Base-by-base conservation (phyloP, 1,140 invertebrate genomes). In the Brachionus calyciflorus region DNA sequence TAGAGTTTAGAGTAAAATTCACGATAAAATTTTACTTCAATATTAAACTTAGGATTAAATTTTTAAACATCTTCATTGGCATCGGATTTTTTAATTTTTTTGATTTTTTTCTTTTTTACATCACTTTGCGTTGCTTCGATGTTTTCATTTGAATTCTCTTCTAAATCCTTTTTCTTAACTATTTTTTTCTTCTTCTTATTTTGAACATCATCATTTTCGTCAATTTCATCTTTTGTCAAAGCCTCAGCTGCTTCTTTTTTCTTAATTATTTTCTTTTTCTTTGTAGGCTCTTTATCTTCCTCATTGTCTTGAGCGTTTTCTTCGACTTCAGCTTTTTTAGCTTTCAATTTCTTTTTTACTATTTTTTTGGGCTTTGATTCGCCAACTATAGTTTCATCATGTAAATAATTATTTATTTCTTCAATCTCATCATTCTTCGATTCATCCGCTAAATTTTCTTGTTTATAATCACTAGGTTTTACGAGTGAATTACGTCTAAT, bases 81-180 rank as follows among this genome's bases (percentile, higher is more conserved):
- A n/a, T 60, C 55, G n/a, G 33, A 7, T 19, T 60, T 60, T 60
- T 60, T 60, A 17, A 60, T 30, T 60, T 60, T 60, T 21, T 60
- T 60, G 1, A 17, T 17, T 60, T 60, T 60, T 60, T 60, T 60
- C 9, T 37, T 33, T 60, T 60, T 60, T 9, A 14, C 30, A 17
- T 60, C 55, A 33, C 1, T 10, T 37, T 60, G 55, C n/a, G 33
- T 10, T 9, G 30, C 55, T 60, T 60, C 37, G 10, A 33, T 33
- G 9, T 37, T 9, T 5, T 37, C 33, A 5, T 37, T 37, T 17
- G 37, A 17, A 41, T 30, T 37, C 10, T 60, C 55, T 19, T 60
- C 55, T 33, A 3, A 33, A 17, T 60, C 55, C 37, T 60, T 60
- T 33, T 60, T 60, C 17, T 60, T 60, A 10, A 60, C 17, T n/a